Percentiles rank a stretch among this genome's conserved stretches.
Conservation (phyloP, 2,797 vertebrate species). For the Propithecus deckenii region DNA sequence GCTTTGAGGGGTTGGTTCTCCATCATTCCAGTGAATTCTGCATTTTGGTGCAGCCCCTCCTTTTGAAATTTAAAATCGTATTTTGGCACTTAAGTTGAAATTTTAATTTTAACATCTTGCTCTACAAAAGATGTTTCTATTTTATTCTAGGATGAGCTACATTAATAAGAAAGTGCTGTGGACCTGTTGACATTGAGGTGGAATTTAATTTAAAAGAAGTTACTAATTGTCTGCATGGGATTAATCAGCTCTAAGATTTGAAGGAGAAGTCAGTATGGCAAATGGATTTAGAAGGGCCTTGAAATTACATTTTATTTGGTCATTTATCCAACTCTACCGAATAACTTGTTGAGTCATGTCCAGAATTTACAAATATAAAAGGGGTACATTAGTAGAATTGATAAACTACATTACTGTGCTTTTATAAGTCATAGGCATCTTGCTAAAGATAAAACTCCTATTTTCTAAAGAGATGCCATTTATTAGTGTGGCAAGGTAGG, state of each 20-base stretch:
- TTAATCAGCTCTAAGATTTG: background rate
- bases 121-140: background rate
- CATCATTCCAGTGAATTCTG: background rate
- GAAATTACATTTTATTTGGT: background rate
- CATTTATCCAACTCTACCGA: background rate
- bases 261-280: background rate
- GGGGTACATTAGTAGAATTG: background rate
- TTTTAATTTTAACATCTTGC: background rate
- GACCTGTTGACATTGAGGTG: background rate
- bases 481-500: background rate
- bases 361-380: background rate
- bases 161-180: background rate
- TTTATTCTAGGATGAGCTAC: background rate
- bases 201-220: conserved; percentile 13
- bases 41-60: background rate
- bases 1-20: background rate
- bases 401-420: background rate
- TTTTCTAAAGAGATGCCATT: background rate
- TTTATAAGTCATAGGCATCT: background rate
- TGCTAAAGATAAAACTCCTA: background rate
- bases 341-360: background rate
- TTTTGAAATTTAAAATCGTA: background rate
- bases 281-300: background rate
- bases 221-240: background rate
- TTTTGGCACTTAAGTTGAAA: background rate